Evolutionary conservation across 2,113 vertebrate genomes (phyloP), one percentile per base, ranked within the genome.

Genomic region (Bubalus kerabau): DNA sequence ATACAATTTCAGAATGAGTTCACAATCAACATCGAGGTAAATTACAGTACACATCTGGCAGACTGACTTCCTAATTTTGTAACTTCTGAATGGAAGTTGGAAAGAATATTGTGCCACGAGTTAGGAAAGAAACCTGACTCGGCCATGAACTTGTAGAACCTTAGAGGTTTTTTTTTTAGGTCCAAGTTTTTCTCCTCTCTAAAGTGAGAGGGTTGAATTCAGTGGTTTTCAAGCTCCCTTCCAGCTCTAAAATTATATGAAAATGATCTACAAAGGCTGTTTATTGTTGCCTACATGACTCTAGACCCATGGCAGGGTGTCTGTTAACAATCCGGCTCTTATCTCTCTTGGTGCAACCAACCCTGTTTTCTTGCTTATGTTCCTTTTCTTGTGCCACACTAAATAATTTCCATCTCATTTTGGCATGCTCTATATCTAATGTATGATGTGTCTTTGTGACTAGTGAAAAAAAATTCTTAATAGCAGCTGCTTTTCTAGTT

Each of bases 351-450:
- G 64, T 54, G 64, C 43, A 94, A 7, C 56, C 92, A 96, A 43
- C 64, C 32, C 56, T 96, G 74, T 92, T 96, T 90, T 67, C 48
- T 90, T 96, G 84, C 94, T 76, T 95, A 59, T 90, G 59, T 97
- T 89, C 84, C 78, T 84, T 95, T 76, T 60, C 59, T 92, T 30
- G 46, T 76, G 46, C 52, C 82, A 74, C 16, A 71, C 54, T 82
- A 85, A 46, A 24, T 81, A 46, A 90, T 93, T 94, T 97, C 86
- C 48, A 80, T 93, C 84, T 96, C 64, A 90, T 96, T 92, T 90
- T 96, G 87, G 84, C 67, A 81, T 78, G 94, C 46, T 81, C 40
- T 59, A 0, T 89, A 84, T 91, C n/a, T 85, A 11, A 92, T 52
- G 2, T 95, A 67, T 89, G 60, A 71, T 96, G 23, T 92, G 54